Evolutionary conservation across 2,888 invertebrate species (phyloP), one percentile per base, ranked within the genome.

Genomic region (Cynaeus angustus): DNA sequence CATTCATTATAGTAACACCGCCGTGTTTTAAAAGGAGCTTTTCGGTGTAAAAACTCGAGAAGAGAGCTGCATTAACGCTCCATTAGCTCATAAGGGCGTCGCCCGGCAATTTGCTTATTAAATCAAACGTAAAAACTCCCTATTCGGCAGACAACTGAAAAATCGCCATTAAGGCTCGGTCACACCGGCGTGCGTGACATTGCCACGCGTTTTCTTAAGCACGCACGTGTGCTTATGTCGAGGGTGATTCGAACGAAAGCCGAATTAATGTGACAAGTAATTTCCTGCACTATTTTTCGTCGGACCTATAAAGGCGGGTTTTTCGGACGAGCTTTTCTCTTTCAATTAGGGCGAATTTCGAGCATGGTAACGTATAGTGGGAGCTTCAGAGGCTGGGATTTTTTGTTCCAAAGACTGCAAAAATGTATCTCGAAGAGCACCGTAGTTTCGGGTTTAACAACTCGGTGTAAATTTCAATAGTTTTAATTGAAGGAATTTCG

Each of bases 31-130:
- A 71, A 73, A 68, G 68, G 66, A 53, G 71, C 66, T 67, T 68
- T 66, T 73, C 72, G 70, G 61, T 61, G 38, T 46, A 43, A 62
- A 66, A 66, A 30, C 46, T 52, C 59, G 12, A 6, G 37, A 41
- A 52, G 56, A 58, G 53, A 30, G 46, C 55, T 50, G 65, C 38
- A 58, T 69, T 69, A 66, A 61, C 70, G 66, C 61, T 66, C 70
- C 66, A 70, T 66, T 70, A 62, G 56, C 55, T 43, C 41, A 28
- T 41, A 74, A 74, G 71, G 74, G 74, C 75, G 74, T 72, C 72
- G 71, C 68, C 71, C 72, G 68, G 65, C 70, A 73, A 75, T 73
- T 77, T 73, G 64, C 66, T 75, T 75, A 76, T 77, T 75, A 74
- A 74, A 74, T 75, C 72, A 71, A 72, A 73, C 72, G 72, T 73